Conservation (phyloP, 1,140 invertebrate genomes). For the Drosophila triauraria region DNA sequence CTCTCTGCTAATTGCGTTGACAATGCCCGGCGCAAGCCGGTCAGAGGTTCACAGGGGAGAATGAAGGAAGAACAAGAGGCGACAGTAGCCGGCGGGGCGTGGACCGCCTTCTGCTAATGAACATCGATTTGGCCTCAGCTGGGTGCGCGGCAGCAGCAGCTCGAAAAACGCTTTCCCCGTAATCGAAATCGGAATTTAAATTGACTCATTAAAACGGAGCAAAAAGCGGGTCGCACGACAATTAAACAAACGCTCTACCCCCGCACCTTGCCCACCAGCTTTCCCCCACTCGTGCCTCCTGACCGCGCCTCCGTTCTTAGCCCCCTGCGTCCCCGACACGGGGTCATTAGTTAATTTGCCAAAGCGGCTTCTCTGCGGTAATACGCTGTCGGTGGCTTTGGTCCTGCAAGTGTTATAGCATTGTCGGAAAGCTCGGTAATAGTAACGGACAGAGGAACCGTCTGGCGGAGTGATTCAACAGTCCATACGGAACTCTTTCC, state of each 20-base stretch:
- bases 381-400: conserved; percentile 42
- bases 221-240: conserved; percentile 80
- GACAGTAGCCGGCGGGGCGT: conserved; percentile 6
- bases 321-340: conserved; percentile 43
- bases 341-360: conserved; percentile 82
- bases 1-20: conserved; percentile 73
- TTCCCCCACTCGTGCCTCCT: not conserved
- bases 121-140: conserved; percentile 76
- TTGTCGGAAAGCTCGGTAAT: conserved; percentile 25
- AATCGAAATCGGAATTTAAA: conserved; percentile 83
- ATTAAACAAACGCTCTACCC: conserved; percentile 74
- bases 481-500: not conserved
- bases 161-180: conserved; percentile 57
- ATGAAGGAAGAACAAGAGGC: not conserved
- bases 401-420: conserved; percentile 20
- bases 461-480: not conserved
- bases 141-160: conserved; percentile 27
- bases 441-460: conserved; percentile 25
- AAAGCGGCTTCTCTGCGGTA: conserved; percentile 57
- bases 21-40: conserved; percentile 58
- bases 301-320: conserved; percentile 12
- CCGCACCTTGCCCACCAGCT: not conserved
- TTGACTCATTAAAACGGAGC: conserved; percentile 80
- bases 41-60: conserved; percentile 22
- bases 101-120: conserved; percentile 69